A percentile compares a stretch with the other conserved stretches of the same genome.
These are phyloP conservation scores for Paratilapia polleni DNA, from an alignment of 2,113 vertebrate species.

Conservation along the genomic window DNA sequence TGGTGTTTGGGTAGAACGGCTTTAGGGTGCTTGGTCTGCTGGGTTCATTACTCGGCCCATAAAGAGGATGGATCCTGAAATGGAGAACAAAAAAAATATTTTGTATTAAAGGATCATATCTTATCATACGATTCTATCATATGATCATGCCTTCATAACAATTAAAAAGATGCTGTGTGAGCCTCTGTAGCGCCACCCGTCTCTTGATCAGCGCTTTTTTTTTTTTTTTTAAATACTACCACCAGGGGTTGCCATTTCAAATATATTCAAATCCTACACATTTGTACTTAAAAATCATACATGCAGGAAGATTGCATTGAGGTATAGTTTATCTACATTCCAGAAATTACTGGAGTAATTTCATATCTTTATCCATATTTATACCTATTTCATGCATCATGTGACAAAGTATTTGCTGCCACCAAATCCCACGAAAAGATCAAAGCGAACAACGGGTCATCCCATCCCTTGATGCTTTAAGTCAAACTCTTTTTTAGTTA, in stretches of 20 bases:
- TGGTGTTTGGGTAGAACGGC: background rate
- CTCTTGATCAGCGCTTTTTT: too few species aligned
- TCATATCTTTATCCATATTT: background rate
- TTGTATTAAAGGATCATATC: background rate
- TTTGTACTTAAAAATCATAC: background rate
- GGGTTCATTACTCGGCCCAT: conserved; percentile 89
- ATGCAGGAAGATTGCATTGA: background rate
- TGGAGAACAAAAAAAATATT: background rate
- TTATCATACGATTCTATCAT: too few species aligned
- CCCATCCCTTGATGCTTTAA: background rate
- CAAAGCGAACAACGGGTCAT: background rate
- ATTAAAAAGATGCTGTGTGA: background rate
- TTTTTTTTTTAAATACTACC: background rate
- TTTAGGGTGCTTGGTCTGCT: conserved; percentile 64
- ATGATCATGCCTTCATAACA: too few species aligned
- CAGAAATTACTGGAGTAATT: background rate
- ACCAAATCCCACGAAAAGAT: background rate
- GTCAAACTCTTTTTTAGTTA: background rate
- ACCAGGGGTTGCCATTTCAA: conserved; percentile 1
- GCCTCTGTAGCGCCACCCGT: too few species aligned
- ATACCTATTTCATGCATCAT: background rate
- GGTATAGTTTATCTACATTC: too few species aligned
- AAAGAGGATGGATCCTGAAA: conserved; percentile 87
- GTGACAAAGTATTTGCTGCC: background rate
- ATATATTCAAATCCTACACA: background rate